phyloP scores from a whole-genome alignment of 2,888 invertebrate genomes.

The Conistra vaccinii region DNA sequence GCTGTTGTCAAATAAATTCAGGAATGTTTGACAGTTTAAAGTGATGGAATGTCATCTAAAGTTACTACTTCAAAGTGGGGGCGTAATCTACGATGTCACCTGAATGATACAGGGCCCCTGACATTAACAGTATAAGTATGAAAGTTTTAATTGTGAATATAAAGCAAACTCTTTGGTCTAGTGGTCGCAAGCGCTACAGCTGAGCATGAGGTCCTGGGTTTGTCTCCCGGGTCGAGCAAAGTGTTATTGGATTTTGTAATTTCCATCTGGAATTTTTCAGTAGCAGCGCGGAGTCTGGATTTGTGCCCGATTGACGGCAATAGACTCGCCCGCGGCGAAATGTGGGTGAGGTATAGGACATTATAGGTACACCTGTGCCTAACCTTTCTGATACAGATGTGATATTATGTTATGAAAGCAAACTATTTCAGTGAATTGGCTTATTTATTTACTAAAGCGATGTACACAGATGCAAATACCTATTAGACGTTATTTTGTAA shows the following conservation, averaged over 20 bases:
- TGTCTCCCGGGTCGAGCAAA: not conserved
- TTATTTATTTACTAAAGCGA: not conserved
- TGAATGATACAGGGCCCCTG: not conserved
- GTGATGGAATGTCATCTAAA: constrained; percentile 28
- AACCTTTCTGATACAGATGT: not conserved
- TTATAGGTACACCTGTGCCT: not conserved
- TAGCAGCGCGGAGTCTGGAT: not conserved
- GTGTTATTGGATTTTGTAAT: too few relatives aligned
- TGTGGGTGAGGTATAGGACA: not conserved
- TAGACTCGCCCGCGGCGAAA: not conserved
- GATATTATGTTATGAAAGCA: not conserved
- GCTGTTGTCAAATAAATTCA: constrained; percentile 30
- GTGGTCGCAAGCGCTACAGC: not conserved
- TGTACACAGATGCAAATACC: too few relatives aligned
- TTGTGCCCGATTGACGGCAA: not conserved
- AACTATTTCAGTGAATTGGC: not conserved
- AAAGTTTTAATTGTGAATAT: not conserved
- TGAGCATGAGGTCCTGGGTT: not conserved
- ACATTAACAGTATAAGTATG: too few relatives aligned
- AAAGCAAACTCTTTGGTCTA: not conserved
- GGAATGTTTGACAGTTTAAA: constrained; percentile 33
- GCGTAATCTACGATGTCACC: constrained; percentile 23
- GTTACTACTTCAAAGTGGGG: constrained; percentile 33
- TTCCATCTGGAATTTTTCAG: not conserved
- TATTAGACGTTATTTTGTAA: not conserved